Percentiles rank a stretch among this genome's conserved stretches.
Evolutionary conservation across 2,888 invertebrate species (phyloP).

Genomic region (Stegophylla sp.): DNA sequence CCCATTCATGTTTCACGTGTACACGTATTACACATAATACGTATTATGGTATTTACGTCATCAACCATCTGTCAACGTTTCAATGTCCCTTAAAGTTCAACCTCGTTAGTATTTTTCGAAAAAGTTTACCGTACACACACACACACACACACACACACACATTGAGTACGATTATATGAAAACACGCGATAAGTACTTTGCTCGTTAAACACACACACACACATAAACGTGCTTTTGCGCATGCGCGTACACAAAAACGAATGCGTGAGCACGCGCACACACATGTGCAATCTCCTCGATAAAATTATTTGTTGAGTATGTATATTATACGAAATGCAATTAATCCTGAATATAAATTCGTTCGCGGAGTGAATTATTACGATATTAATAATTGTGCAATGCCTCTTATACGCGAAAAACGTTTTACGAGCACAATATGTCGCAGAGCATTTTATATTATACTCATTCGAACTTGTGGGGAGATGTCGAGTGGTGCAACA

Average conservation of each 20-base stretch:
- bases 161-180: background rate
- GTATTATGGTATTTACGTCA: background rate
- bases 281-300: too few relatives aligned
- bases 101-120: conserved; percentile 7
- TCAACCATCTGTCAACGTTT: background rate
- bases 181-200: conserved; percentile 43
- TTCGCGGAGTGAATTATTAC: too few relatives aligned
- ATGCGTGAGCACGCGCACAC: too few relatives aligned
- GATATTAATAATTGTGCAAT: too few relatives aligned
- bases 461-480: too few relatives aligned
- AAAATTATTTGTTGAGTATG: background rate
- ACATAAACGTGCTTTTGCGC: background rate
- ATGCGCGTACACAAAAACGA: background rate
- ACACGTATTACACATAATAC: too few relatives aligned
- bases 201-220: conserved; percentile 30
- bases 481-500: too few relatives aligned
- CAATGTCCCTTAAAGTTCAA: background rate
- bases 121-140: background rate
- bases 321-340: background rate
- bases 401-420: too few relatives aligned
- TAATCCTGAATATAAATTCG: background rate
- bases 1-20: too few relatives aligned
- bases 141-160: too few relatives aligned
- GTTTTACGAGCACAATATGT: too few relatives aligned
- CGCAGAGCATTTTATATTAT: too few relatives aligned